Percentiles rank a stretch among this genome's conserved stretches.
Evolutionary conservation across 2,888 invertebrate genomes (phyloP).

Genomic region (Brenthis hecate): DNA sequence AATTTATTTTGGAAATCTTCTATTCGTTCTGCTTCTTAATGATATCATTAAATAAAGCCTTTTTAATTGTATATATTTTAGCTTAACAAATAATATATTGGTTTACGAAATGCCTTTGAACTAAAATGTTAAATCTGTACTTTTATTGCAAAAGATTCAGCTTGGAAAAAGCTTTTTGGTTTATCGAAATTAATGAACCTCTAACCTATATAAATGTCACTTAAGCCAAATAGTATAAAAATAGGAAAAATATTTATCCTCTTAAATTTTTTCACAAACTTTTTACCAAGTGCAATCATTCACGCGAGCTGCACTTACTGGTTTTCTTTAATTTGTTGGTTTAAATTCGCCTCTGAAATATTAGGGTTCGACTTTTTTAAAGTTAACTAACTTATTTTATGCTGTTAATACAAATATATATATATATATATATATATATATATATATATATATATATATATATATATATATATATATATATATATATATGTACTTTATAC

Average conservation of each 20-base stretch:
- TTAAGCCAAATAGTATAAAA: slow-evolving; percentile 1
- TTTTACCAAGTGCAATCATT: slow-evolving; percentile 34
- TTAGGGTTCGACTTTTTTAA: neutral
- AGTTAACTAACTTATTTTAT: slow-evolving; percentile 8
- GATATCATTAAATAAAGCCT: too few relatives aligned
- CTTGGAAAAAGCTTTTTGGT: too few relatives aligned
- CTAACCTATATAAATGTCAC: neutral
- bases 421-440: neutral
- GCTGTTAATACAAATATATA: neutral
- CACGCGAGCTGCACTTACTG: slow-evolving; percentile 32
- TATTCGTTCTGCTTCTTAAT: too few relatives aligned
- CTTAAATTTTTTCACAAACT: slow-evolving; percentile 24
- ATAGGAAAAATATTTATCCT: slow-evolving; percentile 21
- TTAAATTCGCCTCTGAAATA: slow-evolving; percentile 6
- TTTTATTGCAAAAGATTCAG: too few relatives aligned
- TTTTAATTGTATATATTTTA: too few relatives aligned
- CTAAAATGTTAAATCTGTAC: too few relatives aligned
- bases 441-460: too few relatives aligned
- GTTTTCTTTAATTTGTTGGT: slow-evolving; percentile 27
- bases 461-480: neutral
- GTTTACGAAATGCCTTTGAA: too few relatives aligned
- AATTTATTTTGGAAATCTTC: too few relatives aligned
- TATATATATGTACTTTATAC: too few relatives aligned
- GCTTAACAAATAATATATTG: too few relatives aligned
- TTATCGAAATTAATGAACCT: too few relatives aligned